A percentile compares a stretch with the other conserved stretches of the same genome.
Conservation (phyloP, 2,113 vertebrate species). For the Prionailurus viverrinus region DNA sequence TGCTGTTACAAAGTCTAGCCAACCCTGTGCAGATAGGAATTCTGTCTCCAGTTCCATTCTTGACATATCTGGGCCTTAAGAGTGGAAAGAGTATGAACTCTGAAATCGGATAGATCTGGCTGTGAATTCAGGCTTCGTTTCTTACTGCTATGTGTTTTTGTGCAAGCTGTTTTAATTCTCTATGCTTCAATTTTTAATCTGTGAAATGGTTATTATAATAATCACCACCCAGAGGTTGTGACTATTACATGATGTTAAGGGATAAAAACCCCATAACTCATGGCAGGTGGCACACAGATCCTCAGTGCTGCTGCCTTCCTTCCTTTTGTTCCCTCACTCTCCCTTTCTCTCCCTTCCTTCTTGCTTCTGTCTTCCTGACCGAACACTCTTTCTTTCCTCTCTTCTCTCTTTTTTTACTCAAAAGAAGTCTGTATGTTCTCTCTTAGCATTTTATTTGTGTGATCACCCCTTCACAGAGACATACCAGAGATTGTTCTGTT, state of each 20-base stretch:
- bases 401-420: not conserved
- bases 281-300: accelerated
- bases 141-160: not conserved
- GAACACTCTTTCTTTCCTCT: not conserved
- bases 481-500: not conserved
- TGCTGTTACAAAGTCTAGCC: not conserved
- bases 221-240: not conserved
- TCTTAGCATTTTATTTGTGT: conserved; percentile 40
- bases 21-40: not conserved
- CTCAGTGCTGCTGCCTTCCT: not conserved
- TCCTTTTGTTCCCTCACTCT: accelerated
- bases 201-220: not conserved
- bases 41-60: not conserved
- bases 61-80: not conserved
- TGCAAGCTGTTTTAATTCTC: not conserved
- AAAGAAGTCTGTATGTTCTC: not conserved
- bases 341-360: not conserved
- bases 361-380: not conserved
- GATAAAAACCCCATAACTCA: not conserved
- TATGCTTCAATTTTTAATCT: not conserved
- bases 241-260: not conserved
- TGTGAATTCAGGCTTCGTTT: not conserved
- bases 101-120: not conserved
- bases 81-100: not conserved
- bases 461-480: not conserved